Evolutionary conservation across 2,113 vertebrate species (phyloP), one percentile per base, ranked within the genome.

Genomic region (Dasyprocta punctata): DNA sequence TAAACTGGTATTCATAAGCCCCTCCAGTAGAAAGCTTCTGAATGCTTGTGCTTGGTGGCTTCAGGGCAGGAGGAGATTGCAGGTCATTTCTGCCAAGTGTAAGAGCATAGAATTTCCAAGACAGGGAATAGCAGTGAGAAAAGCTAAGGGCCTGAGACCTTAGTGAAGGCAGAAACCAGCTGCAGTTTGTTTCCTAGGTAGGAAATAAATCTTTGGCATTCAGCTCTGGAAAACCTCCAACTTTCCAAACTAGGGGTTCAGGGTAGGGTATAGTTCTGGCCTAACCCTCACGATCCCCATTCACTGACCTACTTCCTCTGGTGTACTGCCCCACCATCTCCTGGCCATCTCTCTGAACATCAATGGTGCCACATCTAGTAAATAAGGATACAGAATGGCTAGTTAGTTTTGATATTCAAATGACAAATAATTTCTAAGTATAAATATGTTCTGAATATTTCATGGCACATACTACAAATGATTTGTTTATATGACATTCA

Each of bases 341-440:
- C 58, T 52, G 24, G 0, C 8, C 91, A 36, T 30, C 60, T 47
- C 44, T 20, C n/a, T 4, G 9, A 24, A 78, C 19, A 30, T 58
- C 30, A 67, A 33, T 38, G 77, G 19, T 77, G n/a, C 24, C 65
- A 71, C 47, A 60, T 54, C 85, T 60, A 90, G 92, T 75, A 58
- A 52, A 88, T 86, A 77, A 94, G 92, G 65, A 60, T 67, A 90
- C 1, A 61, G 20, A 7, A 41, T 61, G 14, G 13, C 38, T 58
- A 80, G 33, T 56, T 87, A 87, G 80, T 60, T 86, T 86, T 61
- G 49, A 80, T 86, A 52, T 93, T 67, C 63, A 89, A 69, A 77
- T 83, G 69, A 84, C 11, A 47, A 94, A 83, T 52, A 61, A 63
- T 86, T 85, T 86, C 86, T 93, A 85, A 85, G 58, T 44, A 9